phyloP scores from a whole-genome alignment of 2,797 vertebrate genomes.

The Pangasius sanitwongsei region DNA sequence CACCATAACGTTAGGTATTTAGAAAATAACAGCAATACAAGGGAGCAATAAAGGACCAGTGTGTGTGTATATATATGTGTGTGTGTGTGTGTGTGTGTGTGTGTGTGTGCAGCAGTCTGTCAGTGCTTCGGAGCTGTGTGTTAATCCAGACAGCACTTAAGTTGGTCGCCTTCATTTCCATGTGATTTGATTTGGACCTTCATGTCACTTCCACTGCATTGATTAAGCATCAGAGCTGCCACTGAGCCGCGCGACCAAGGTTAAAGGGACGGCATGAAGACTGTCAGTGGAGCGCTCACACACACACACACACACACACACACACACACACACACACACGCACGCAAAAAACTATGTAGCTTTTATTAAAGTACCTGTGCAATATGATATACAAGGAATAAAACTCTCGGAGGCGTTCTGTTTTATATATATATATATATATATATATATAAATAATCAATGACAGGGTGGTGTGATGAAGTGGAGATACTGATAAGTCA shows the following conservation, averaged over 20 bases:
- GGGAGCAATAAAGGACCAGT: neutral
- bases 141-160: constrained; percentile 79
- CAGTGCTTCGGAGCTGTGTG: constrained; percentile 70
- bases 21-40: neutral
- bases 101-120: neutral
- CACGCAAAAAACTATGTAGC: neutral
- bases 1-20: neutral
- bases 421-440: too few relatives aligned
- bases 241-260: constrained; percentile 76
- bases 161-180: constrained; percentile 88
- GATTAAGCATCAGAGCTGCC: constrained; percentile 86
- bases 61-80: neutral
- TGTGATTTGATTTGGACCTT: constrained; percentile 96
- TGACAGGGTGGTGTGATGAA: too few relatives aligned
- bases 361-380: neutral
- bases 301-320: constrained; percentile 39
- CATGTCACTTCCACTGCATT: constrained; percentile 93
- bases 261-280: constrained; percentile 72
- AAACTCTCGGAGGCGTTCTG: neutral
- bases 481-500: neutral
- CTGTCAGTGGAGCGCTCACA: constrained; percentile 31
- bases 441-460: neutral
- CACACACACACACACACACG: constrained; percentile 13
- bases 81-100: neutral
- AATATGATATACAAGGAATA: neutral